These are phyloP conservation scores for Xylocampa areola DNA, from an alignment of 2,888 invertebrate species.

Conservation along the genomic window DNA sequence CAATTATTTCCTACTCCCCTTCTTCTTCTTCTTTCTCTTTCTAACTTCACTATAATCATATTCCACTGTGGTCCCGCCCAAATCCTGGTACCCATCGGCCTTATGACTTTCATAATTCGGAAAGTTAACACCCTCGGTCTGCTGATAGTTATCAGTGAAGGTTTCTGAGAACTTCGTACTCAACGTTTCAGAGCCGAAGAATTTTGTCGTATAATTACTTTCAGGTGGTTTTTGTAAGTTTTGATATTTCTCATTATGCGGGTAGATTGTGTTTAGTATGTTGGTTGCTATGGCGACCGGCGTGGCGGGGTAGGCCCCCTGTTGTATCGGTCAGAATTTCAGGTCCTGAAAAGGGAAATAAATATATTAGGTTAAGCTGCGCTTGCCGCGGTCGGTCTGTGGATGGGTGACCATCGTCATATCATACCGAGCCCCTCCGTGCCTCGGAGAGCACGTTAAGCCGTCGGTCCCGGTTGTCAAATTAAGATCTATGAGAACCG, in stretches of 20 bases:
- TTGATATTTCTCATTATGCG: conserved; percentile 79
- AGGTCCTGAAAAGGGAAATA: conserved; percentile 79
- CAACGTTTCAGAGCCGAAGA: conserved; percentile 82
- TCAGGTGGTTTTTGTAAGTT: conserved; percentile 72
- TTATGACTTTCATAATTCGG: conserved; percentile 75
- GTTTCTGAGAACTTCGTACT: conserved; percentile 79
- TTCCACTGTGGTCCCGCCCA: conserved; percentile 77
- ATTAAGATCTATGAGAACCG: too few species aligned
- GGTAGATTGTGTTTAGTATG: conserved; percentile 82
- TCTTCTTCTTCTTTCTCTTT: conserved; percentile 77
- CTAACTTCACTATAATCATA: conserved; percentile 68
- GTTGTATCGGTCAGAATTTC: conserved; percentile 91
- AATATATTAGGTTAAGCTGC: neutral
- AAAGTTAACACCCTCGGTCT: conserved; percentile 78
- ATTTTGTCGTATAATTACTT: conserved; percentile 70
- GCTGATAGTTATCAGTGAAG: conserved; percentile 81
- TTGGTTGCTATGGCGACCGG: conserved; percentile 83
- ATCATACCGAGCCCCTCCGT: too few species aligned
- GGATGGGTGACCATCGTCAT: too few species aligned
- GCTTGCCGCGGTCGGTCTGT: too few species aligned
- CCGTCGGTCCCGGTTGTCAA: too few species aligned
- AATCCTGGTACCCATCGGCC: conserved; percentile 80
- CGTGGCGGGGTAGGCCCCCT: conserved; percentile 79
- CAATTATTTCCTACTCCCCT: conserved; percentile 39
- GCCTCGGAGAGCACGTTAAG: too few species aligned